phyloP scores from a whole-genome alignment of 2,113 vertebrate species.

The Dolichotis patagonum region DNA sequence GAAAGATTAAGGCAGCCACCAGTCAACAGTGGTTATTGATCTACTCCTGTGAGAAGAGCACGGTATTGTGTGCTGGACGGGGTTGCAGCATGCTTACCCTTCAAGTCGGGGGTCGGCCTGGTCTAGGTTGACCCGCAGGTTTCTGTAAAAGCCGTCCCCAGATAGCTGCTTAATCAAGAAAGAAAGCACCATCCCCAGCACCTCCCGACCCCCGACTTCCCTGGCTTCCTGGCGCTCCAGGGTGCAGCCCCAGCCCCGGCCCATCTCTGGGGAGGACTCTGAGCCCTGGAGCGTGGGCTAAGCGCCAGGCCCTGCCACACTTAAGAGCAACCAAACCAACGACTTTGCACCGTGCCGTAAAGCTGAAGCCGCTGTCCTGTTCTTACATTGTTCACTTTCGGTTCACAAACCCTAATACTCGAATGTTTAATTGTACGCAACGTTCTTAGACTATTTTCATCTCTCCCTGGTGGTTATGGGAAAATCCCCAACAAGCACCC shows the following conservation, averaged over 20 bases:
- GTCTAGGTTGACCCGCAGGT: conserved; percentile 71
- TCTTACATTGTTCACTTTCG: not conserved
- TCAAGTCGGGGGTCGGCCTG: conserved; percentile 57
- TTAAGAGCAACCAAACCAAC: not conserved
- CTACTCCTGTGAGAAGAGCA: conserved; percentile 67
- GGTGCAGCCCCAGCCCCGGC: not conserved
- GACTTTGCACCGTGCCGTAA: not conserved
- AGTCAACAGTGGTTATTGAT: conserved; percentile 76
- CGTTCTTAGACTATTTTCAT: not conserved
- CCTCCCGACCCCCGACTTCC: not conserved
- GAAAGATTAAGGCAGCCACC: conserved; percentile 67
- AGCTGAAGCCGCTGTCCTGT: not conserved
- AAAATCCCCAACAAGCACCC: not conserved
- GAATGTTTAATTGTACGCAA: not conserved
- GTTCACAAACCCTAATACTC: not conserved
- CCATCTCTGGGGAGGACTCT: not conserved
- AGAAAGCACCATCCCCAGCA: not conserved
- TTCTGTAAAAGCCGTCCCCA: conserved; percentile 66
- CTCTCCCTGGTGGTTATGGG: conserved; percentile 18
- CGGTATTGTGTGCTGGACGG: conserved; percentile 63
- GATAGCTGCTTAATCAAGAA: conserved; percentile 49
- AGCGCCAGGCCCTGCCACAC: not conserved
- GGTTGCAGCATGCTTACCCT: conserved; percentile 44
- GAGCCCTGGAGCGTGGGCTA: not conserved
- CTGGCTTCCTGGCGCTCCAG: not conserved